These are phyloP conservation scores for Carcinoscorpius rotundicauda DNA, from an alignment of 1,140 invertebrate species.

Conservation along the genomic window DNA sequence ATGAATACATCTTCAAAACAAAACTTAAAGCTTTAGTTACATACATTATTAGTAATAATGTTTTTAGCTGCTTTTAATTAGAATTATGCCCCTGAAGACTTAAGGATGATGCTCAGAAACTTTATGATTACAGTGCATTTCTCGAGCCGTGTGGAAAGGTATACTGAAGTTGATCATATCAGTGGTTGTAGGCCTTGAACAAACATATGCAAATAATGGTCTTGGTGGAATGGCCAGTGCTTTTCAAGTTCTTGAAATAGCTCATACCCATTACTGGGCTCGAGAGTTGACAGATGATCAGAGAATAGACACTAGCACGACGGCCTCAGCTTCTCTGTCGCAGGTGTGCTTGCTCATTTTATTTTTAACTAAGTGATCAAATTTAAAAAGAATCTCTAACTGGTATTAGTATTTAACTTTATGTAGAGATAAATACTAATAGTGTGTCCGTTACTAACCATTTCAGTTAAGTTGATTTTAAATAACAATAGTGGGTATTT, in stretches of 20 bases:
- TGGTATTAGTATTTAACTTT: too few relatives aligned
- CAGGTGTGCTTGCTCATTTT: conserved; percentile 20
- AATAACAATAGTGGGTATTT: too few relatives aligned
- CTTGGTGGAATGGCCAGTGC: conserved; percentile 94
- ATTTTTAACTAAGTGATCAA: conserved; percentile 5
- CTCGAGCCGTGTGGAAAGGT: conserved; percentile 86
- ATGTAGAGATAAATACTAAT: too few relatives aligned
- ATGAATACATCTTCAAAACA: too few relatives aligned
- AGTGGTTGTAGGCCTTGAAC: conserved; percentile 76
- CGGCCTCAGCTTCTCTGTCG: conserved; percentile 28
- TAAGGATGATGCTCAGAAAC: too few relatives aligned
- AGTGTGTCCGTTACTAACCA: too few relatives aligned
- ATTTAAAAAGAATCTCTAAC: too few relatives aligned
- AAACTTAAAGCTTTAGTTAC: too few relatives aligned
- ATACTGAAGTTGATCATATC: conserved; percentile 86
- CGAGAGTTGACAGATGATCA: conserved; percentile 47
- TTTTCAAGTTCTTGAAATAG: conserved; percentile 83
- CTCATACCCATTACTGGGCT: conserved; percentile 96
- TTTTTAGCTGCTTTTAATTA: too few relatives aligned
- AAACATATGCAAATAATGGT: conserved; percentile 85
- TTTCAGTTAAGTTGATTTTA: too few relatives aligned
- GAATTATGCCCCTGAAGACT: too few relatives aligned
- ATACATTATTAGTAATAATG: too few relatives aligned
- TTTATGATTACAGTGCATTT: conserved; percentile 51
- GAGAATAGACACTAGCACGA: conserved; percentile 28